Evolutionary conservation across 2,888 invertebrate genomes (phyloP), one percentile per base, ranked within the genome.

Genomic region (Acronicta aceris): DNA sequence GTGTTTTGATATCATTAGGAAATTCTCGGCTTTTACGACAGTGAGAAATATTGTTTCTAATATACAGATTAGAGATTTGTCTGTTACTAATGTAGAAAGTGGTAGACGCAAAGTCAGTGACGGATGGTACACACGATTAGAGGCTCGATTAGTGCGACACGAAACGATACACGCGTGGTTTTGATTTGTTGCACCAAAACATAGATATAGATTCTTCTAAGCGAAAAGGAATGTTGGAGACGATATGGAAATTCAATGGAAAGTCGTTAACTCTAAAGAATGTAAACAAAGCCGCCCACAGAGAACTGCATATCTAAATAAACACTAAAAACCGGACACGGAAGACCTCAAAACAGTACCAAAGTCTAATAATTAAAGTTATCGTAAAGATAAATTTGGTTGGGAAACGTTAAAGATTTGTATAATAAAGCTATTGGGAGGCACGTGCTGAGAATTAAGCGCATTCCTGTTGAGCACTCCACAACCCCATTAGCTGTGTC

Each of bases 1-100:
- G 81, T 89, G 86, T 92, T 90, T 91, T 91, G 90, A 92, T 93
- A 92, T 92, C 93, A 90, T 92, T 92, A 91, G 84, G 86, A 89
- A 90, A 89, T 85, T 86, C 89, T 86, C 87, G 81, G 76, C 46
- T 83, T 86, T 81, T 86, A 84, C 86, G 91, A 90, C 90, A 87
- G 83, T 78, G 86, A 89, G 89, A 91, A 88, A 91, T 91, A 89
- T 90, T 83, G 89, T 86, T 83, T 83, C 86, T 86, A 87, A 89
- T 87, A 88, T 81, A 85, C 79, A 87, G 90, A 91, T 78, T 87
- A 88, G 84, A 89, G 86, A 87, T 87, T 86, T 82, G 84, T 81
- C 84, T 81, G 82, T 81, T 81, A 82, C 83, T 86, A 84, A 89
- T 87, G 85, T 89, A 88, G 88, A 90, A 89, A 91, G 90, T 82